Evolutionary conservation across 2,797 vertebrate genomes (phyloP).

Genomic region (Varecia variegata): DNA sequence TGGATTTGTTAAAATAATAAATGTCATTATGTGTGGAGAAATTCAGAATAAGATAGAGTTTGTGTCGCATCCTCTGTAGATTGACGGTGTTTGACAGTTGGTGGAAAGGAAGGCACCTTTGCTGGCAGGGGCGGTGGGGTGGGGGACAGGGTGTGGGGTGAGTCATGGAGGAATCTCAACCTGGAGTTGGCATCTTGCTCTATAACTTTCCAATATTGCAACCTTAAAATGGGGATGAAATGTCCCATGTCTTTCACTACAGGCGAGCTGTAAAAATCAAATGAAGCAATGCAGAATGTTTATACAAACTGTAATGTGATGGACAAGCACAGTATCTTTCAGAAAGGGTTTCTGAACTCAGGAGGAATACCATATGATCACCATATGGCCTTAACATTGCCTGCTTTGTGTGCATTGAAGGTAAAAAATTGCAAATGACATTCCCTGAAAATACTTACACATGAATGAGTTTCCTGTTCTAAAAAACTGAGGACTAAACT

Average conservation of each 20-base stretch:
- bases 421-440: no score
- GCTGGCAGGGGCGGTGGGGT: background rate
- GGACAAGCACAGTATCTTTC: background rate
- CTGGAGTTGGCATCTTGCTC: background rate
- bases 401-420: background rate
- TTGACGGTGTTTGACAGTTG: no score
- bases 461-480: background rate
- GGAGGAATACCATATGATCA: background rate
- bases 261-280: background rate
- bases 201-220: background rate
- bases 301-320: background rate
- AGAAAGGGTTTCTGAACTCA: background rate
- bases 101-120: background rate
- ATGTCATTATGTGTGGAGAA: background rate
- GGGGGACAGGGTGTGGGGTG: background rate
- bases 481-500: background rate
- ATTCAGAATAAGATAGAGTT: background rate
- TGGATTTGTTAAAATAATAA: background rate
- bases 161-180: no score
- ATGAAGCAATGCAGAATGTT: background rate
- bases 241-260: background rate
- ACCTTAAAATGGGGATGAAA: background rate
- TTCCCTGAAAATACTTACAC: background rate
- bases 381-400: background rate
- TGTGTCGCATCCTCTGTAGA: background rate